These are phyloP conservation scores for Hypothenemus hampei DNA, from an alignment of 1,140 invertebrate species.

Conservation along the genomic window DNA sequence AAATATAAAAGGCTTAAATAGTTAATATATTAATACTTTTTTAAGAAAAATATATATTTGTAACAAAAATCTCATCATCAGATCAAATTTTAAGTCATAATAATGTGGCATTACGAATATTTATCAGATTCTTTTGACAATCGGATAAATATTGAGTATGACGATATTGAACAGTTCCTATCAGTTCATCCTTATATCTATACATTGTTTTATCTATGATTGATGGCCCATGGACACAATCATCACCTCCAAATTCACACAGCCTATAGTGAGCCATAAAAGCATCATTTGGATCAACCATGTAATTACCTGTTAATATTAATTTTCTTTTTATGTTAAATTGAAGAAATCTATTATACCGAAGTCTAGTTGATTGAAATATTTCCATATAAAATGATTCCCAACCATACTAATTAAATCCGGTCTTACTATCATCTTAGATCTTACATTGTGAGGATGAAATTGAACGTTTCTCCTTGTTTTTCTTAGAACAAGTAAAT, in stretches of 20 bases:
- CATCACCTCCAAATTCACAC: constrained; percentile 79
- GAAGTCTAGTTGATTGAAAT: constrained; percentile 37
- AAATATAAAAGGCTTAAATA: too few species aligned
- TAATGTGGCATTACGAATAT: too few species aligned
- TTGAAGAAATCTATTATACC: too few species aligned
- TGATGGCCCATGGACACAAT: constrained; percentile 71
- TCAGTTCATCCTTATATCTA: constrained; percentile 53
- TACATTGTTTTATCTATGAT: constrained; percentile 62
- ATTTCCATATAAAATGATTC: constrained; percentile 93
- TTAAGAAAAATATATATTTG: too few species aligned
- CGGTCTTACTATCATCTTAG: constrained; percentile 85
- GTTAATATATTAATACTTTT: too few species aligned
- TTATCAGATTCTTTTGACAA: too few species aligned
- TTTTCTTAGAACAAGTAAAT: constrained; percentile 72
- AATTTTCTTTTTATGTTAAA: not conserved
- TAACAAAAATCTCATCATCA: not conserved
- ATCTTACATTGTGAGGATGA: constrained; percentile 84
- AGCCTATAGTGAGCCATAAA: constrained; percentile 17
- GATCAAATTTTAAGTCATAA: not conserved
- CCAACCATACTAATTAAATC: constrained; percentile 79
- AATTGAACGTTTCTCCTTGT: constrained; percentile 71
- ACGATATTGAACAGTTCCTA: constrained; percentile 52
- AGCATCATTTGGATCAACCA: constrained; percentile 6
- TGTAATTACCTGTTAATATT: too few species aligned
- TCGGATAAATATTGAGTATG: too few species aligned